A percentile compares a stretch with the other conserved stretches of the same genome.
These are phyloP conservation scores for Hemibagrus wyckioides DNA, from an alignment of 2,113 vertebrate species.

Conservation along the genomic window DNA sequence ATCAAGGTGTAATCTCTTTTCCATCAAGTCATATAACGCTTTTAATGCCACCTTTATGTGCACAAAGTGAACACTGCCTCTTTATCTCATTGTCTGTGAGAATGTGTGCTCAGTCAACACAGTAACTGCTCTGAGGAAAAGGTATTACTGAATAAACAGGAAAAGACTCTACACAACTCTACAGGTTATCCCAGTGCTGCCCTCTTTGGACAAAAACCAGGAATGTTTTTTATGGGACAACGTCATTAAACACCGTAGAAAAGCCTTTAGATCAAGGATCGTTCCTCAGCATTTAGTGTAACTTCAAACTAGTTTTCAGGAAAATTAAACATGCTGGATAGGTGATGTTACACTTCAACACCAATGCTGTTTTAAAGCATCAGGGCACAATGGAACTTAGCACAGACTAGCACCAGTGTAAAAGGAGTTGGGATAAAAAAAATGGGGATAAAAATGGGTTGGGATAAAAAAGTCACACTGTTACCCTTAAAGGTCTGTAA, in stretches of 20 bases:
- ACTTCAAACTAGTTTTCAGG: neutral
- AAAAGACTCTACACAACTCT: neutral
- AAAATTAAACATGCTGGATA: neutral
- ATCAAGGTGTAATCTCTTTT: neutral
- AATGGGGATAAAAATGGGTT: too few relatives aligned
- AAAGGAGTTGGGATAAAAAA: neutral
- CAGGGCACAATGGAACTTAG: neutral
- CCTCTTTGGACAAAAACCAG: conserved; percentile 32
- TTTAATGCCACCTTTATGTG: neutral
- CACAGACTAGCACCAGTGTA: neutral
- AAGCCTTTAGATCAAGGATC: neutral
- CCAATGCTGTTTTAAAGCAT: neutral
- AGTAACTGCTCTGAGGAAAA: neutral
- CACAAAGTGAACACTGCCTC: neutral
- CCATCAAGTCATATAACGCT: neutral
- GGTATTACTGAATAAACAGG: neutral
- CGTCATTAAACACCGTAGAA: neutral
- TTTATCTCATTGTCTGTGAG: neutral
- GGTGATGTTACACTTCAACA: neutral
- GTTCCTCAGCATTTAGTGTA: neutral
- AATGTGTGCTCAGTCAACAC: neutral
- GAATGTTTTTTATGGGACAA: neutral
- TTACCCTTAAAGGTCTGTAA: too few relatives aligned
- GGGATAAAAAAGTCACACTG: neutral
- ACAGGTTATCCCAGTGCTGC: conserved; percentile 35